Percentiles rank a stretch among this genome's conserved stretches.
Conservation (phyloP, 1,140 invertebrate species). For the Listronotus bonariensis region DNA sequence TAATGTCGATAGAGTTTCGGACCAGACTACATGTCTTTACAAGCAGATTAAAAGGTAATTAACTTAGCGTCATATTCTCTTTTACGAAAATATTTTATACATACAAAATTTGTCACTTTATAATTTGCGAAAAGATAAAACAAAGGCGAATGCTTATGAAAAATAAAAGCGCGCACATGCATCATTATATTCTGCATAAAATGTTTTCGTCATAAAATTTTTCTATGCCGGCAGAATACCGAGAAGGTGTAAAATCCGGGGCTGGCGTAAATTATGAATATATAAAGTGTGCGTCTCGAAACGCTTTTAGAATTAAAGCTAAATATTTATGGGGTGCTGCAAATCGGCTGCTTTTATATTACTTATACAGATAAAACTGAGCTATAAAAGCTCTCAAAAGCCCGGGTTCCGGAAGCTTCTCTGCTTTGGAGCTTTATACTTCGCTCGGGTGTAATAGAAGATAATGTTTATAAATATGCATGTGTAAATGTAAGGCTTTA, state of each 20-base stretch:
- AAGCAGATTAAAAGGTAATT: too few species aligned
- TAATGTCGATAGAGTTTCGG: too few species aligned
- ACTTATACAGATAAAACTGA: conserved; percentile 57
- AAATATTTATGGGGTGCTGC: conserved; percentile 56
- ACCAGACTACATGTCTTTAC: too few species aligned
- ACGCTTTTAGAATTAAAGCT: conserved; percentile 56
- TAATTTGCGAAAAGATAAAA: too few species aligned
- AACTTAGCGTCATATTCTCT: too few species aligned
- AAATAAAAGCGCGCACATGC: background rate
- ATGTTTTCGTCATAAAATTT: conserved; percentile 25
- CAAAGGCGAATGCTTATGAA: too few species aligned
- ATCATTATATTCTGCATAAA: conserved; percentile 18
- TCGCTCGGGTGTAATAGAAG: conserved; percentile 53
- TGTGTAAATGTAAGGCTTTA: conserved; percentile 54
- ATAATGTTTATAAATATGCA: conserved; percentile 58
- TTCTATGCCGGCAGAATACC: conserved; percentile 25
- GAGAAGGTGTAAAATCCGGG: conserved; percentile 28
- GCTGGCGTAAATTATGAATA: conserved; percentile 46
- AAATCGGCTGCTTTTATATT: conserved; percentile 57
- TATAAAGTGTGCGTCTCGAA: conserved; percentile 54
- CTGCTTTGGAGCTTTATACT: conserved; percentile 50
- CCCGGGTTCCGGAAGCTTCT: conserved; percentile 47
- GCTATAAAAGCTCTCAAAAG: conserved; percentile 56
- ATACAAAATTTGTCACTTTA: too few species aligned
- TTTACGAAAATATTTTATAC: too few species aligned